A percentile compares a stretch with the other conserved stretches of the same genome.
These are phyloP conservation scores for Propsilocerus akamusi DNA, from an alignment of 1,140 invertebrate species.

Conservation along the genomic window DNA sequence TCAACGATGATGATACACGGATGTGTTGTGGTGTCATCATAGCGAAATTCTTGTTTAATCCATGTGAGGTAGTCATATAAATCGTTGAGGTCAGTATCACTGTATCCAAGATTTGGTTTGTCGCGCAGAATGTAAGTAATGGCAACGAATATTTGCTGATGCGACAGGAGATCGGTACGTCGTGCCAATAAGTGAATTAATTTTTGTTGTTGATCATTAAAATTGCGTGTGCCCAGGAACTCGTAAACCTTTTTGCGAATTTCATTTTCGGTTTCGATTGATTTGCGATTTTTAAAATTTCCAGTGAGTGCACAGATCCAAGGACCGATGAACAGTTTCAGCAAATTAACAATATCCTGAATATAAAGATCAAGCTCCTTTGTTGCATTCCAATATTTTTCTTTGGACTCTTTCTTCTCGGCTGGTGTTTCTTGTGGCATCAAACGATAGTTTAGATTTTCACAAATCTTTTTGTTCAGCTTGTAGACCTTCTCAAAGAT, in stretches of 20 bases:
- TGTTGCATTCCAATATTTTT: not conserved
- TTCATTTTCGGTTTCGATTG: not conserved
- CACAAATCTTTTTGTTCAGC: not conserved
- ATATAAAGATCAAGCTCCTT: not conserved
- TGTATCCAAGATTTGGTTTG: not conserved
- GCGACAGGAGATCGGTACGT: not conserved
- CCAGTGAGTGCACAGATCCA: not conserved
- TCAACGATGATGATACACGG: slow-evolving; percentile 2
- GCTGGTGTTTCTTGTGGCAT: not conserved
- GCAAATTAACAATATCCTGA: not conserved
- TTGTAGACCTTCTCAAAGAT: not conserved
- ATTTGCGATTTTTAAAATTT: not conserved
- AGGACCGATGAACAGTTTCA: not conserved
- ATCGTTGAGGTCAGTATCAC: not conserved
- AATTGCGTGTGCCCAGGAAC: not conserved
- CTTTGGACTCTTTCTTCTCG: not conserved
- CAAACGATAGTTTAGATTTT: not conserved
- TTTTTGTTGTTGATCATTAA: not conserved
- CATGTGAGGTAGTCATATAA: not conserved
- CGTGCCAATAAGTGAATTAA: not conserved
- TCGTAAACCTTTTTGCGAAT: not conserved
- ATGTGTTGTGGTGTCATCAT: slow-evolving; percentile 9
- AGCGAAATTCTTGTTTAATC: not conserved
- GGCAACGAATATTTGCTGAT: not conserved
- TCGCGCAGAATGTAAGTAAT: not conserved